Evolutionary conservation across 2,888 invertebrate genomes (phyloP).

Genomic region (Ypsolopha sequella): DNA sequence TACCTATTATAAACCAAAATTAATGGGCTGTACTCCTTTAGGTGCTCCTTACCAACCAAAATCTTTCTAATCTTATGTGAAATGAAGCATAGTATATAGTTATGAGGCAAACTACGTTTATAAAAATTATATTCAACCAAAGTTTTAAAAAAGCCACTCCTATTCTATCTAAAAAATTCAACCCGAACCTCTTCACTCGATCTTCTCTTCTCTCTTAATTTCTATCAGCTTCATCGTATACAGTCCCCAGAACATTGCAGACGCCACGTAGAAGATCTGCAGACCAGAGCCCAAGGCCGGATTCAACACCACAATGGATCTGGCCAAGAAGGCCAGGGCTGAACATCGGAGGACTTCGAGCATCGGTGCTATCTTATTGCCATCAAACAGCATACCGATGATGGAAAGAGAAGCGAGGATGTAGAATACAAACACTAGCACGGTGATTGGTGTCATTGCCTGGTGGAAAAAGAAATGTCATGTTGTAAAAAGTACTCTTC

Average conservation of each 20-base stretch:
- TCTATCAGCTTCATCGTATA: constrained; percentile 70
- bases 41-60: too few relatives aligned
- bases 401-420: constrained; percentile 76
- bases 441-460: constrained; percentile 73
- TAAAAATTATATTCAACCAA: too few relatives aligned
- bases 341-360: constrained; percentile 77
- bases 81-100: too few relatives aligned
- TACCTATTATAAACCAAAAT: too few relatives aligned
- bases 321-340: constrained; percentile 64
- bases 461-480: constrained; percentile 40
- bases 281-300: constrained; percentile 43
- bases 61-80: too few relatives aligned
- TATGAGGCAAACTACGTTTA: too few relatives aligned
- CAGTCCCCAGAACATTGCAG: constrained; percentile 75
- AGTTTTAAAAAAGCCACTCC: too few relatives aligned
- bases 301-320: constrained; percentile 42
- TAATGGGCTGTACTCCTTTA: too few relatives aligned
- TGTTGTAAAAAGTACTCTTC: not conserved
- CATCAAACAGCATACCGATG: constrained; percentile 80
- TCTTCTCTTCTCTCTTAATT: constrained; percentile 48
- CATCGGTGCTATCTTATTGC: constrained; percentile 70
- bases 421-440: constrained; percentile 71
- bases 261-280: constrained; percentile 70
- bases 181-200: constrained; percentile 7
- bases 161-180: too few relatives aligned